Base-by-base conservation (phyloP, 2,797 vertebrate genomes). In the Lindbergichthys nudifrons region DNA sequence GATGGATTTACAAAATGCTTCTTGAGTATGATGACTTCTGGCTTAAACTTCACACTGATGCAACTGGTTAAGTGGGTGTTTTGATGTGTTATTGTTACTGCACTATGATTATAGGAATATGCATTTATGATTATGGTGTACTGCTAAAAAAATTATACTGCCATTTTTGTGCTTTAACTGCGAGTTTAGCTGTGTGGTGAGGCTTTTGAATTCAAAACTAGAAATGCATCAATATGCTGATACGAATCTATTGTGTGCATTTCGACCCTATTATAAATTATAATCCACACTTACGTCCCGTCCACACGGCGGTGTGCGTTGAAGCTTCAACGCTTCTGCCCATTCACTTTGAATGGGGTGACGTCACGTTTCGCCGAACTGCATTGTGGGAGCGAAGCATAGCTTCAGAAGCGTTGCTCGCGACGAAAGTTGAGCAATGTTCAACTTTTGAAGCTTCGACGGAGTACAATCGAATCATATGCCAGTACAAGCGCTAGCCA, bases 1-100 rank as follows among this genome's bases (percentile, higher is more conserved):
- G 41, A 70, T 18, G 32, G 75, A 62, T 46, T 36, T 42, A 54
- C 11, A 69, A 79, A 74, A 72, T 57, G 30, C 10, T 54, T 58
- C 18, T 52, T n/a, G 30, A 65, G 56, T 56, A 51, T 48, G 47
- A 63, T 36, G 16, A 30, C 52, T 75, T 65, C 18, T 61, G 52
- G 61, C 57, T 47, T 30, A 57, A 32, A 58, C 5, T 10, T 54
- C 42, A 50, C 26, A 32, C 7, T 53, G 16, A 75, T 63, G 16
- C 6, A 39, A 52, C 41, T 13, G 61, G 11, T 74, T 11, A 5
- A 15, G 48, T 42, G n/a, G 4, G 7, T 46, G 47, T 21, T 72
- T 18, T 53, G 30, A 62, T 59, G 57, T 71, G 16, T 69, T 57
- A 58, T 39, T 56, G 15, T 63, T 13, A 16, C 2, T 43, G 2